Evolutionary conservation across 2,888 invertebrate genomes (phyloP), one percentile per base, ranked within the genome.

Genomic region (Unio pictorum): DNA sequence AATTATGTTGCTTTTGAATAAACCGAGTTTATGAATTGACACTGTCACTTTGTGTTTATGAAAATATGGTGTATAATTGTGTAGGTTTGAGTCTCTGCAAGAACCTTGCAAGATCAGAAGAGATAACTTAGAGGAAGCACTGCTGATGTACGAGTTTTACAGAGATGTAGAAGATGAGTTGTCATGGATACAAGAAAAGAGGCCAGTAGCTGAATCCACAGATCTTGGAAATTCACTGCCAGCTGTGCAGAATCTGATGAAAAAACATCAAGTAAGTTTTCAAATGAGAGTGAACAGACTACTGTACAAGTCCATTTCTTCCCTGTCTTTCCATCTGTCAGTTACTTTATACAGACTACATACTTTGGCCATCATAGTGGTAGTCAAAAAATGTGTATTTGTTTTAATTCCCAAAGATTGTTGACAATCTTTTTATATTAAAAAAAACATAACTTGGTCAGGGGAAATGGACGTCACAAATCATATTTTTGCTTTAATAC

Each of bases 151-250:
- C 87, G 95, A 97, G 86, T 97, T 97, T 92, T 92, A 95, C 62
- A 92, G 96, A 34, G 98, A 98, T 87, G 95, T 96, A 0, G 96
- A 97, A 73, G 98, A 98, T 87, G 98, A 98, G 89, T 87, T 96
- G 67, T 93, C 94, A 79, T 99, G 98, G 98, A 90, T 98, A n/a
- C 91, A 92, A 6, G 95, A 95, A 82, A 94, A 95, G 80, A 94
- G 94, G 84, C 92, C 93, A 0, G 88, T 94, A 8, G 95, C 94
- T 1, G 92, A 93, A 3, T 94, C 94, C 0, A 92, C 92, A 45
- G 95, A 95, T 87, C 90, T 95, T 20, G 94, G 94, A 18, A 86
- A 82, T 64, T 90, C 87, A 68, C 90, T 95, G 67, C 92, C 93
- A 1, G 94, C 95, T 20, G 96, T 97, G 0, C 96, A 97, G 86